These are phyloP conservation scores for Bovichtus diacanthus DNA, from an alignment of 2,797 vertebrate genomes.

Conservation along the genomic window DNA sequence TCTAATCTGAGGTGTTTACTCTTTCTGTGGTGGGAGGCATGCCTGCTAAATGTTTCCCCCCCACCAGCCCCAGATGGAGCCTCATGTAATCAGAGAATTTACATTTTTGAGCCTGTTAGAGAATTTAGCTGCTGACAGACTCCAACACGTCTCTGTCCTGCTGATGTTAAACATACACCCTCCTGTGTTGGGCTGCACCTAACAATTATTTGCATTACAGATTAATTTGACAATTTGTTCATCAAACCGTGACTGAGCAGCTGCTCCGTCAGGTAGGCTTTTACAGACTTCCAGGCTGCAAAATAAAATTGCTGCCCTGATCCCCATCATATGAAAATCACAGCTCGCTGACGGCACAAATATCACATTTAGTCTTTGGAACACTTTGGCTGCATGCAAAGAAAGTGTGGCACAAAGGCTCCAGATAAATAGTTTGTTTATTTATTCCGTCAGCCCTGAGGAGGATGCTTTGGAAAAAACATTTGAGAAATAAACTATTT, in stretches of 20 bases:
- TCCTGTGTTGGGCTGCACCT: neutral
- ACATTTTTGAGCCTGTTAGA: neutral
- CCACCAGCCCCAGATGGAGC: neutral
- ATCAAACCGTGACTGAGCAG: neutral
- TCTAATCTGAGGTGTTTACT: conserved; percentile 3
- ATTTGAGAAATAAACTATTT: too few species aligned
- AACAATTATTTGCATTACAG: neutral
- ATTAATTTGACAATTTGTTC: neutral
- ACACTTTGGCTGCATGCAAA: neutral
- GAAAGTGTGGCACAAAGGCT: too few species aligned
- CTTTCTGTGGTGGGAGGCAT: conserved; percentile 5
- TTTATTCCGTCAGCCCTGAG: too few species aligned
- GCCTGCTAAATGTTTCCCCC: conserved; percentile 19
- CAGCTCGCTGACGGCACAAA: neutral
- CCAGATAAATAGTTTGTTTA: too few species aligned
- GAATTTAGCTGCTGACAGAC: neutral
- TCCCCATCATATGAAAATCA: neutral
- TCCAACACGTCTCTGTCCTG: too few species aligned
- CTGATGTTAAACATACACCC: neutral
- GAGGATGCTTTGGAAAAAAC: too few species aligned
- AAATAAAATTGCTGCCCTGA: neutral
- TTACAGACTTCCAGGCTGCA: neutral
- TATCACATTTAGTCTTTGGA: neutral
- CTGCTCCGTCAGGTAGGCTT: neutral
- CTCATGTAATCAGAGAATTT: neutral